Evolutionary conservation across 2,113 vertebrate genomes (phyloP).

Genomic region (Odontesthes bonariensis): DNA sequence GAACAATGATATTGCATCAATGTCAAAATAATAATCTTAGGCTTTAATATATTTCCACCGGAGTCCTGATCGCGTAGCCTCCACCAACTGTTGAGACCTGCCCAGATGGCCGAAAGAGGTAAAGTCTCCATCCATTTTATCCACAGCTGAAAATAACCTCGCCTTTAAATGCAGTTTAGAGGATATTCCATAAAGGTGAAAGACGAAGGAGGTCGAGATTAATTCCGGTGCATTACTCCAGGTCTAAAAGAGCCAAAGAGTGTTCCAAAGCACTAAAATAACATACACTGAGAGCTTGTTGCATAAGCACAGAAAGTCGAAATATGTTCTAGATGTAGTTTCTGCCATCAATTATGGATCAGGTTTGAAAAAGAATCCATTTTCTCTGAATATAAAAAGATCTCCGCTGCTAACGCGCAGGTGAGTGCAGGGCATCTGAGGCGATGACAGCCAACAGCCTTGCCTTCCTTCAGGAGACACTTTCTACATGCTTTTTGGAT

Average conservation of each 20-base stretch:
- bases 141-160: conserved; percentile 55
- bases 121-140: conserved; percentile 42
- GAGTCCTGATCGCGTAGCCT: conserved; percentile 36
- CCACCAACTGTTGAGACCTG: conserved; percentile 31
- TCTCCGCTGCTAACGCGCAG: conserved; percentile 25
- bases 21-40: conserved; percentile 56
- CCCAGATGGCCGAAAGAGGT: conserved; percentile 55
- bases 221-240: conserved; percentile 55
- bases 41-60: conserved; percentile 44
- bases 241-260: conserved; percentile 48
- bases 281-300: conserved; percentile 62
- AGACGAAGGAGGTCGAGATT: conserved; percentile 18
- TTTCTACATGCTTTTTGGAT: not conserved
- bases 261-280: conserved; percentile 15
- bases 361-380: conserved; percentile 53
- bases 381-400: conserved; percentile 50
- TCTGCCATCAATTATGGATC: conserved; percentile 69
- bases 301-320: conserved; percentile 48
- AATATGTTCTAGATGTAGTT: conserved; percentile 58
- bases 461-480: not conserved
- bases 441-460: not conserved
- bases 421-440: conserved; percentile 14
- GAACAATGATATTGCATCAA: conserved; percentile 34
- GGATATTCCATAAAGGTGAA: conserved; percentile 38
- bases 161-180: conserved; percentile 16